These are phyloP conservation scores for Eudasyphora cyanicolor DNA, from an alignment of 2,888 invertebrate genomes.

Conservation along the genomic window DNA sequence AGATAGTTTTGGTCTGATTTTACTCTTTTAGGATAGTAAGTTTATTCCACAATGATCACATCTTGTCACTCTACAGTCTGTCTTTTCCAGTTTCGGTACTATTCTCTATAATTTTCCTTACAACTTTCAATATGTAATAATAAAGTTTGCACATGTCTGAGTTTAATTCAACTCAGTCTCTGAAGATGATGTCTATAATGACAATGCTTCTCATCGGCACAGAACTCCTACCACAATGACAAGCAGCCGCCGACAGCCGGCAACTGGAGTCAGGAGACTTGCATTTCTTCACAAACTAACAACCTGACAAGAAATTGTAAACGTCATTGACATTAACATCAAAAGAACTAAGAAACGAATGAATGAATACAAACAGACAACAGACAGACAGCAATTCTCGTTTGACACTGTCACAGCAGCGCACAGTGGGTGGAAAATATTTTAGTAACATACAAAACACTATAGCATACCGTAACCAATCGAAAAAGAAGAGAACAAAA, in stretches of 20 bases:
- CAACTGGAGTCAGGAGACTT: constrained; percentile 27
- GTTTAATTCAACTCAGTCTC: constrained; percentile 33
- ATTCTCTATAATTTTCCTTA: too few species aligned
- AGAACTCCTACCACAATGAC: constrained; percentile 31
- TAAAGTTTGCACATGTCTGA: neutral
- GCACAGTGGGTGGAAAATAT: neutral
- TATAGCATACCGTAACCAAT: too few species aligned
- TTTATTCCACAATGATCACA: too few species aligned
- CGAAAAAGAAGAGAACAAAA: too few species aligned
- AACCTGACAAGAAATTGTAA: constrained; percentile 59
- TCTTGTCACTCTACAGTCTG: too few species aligned
- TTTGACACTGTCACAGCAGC: constrained; percentile 64
- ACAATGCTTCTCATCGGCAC: constrained; percentile 44
- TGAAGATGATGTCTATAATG: constrained; percentile 48
- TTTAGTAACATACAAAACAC: too few species aligned
- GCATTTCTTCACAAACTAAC: constrained; percentile 15
- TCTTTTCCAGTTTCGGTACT: too few species aligned
- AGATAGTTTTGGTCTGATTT: too few species aligned
- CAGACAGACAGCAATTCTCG: constrained; percentile 10
- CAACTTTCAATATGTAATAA: too few species aligned
- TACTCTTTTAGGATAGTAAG: too few species aligned
- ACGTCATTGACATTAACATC: constrained; percentile 62
- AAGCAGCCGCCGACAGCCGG: constrained; percentile 22
- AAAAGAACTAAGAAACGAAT: constrained; percentile 29
- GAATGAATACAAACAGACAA: neutral